Evolutionary conservation across 2,888 invertebrate genomes (phyloP), one percentile per base, ranked within the genome.

Genomic region (Opisthograptis luteolata): DNA sequence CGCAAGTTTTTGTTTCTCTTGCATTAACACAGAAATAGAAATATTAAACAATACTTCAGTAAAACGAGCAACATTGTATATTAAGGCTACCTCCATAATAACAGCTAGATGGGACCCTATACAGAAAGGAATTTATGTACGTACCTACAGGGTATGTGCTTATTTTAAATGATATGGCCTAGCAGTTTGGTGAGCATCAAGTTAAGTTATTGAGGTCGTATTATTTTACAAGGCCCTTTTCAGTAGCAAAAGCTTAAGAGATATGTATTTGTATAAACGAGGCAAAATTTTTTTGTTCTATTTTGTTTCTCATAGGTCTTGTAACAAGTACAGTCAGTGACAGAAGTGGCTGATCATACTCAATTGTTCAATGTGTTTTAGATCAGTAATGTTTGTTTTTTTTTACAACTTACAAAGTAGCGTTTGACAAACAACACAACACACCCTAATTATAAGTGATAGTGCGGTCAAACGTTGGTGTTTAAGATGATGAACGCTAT

Each of bases 111-210:
- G 58, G 43, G 45, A 28, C 58, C 36, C 44, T 47, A n/a, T n/a
- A 47, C 47, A 52, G 64, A 69, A 68, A 68, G 66, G 69, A 71
- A 73, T 71, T 74, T 73, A 74, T 73, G 48, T 41, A 50, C 57
- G 61, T 65, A 70, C 65, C 68, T 63, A 55, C 61, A 60, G 42
- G 54, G 54, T 45, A 48, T 60, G 56, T 58, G 41, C 53, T 48
- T 54, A 58, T 61, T 61, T 55, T 58, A 61, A 61, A 58, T 49
- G 54, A 46, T 55, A 58, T 48, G 20, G 47, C 39, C 37, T 44
- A 44, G 40, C 46, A 34, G 40, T 45, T 51, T 40, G 30, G 50
- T 40, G 50, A 40, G 44, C 50, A 40, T 51, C 28, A 35, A 45
- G 41, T 52, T 45, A 43, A 55, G 37, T 46, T 46, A 55, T 52